phyloP scores from a whole-genome alignment of 2,113 vertebrate genomes.

The Accipiter virgatus region DNA sequence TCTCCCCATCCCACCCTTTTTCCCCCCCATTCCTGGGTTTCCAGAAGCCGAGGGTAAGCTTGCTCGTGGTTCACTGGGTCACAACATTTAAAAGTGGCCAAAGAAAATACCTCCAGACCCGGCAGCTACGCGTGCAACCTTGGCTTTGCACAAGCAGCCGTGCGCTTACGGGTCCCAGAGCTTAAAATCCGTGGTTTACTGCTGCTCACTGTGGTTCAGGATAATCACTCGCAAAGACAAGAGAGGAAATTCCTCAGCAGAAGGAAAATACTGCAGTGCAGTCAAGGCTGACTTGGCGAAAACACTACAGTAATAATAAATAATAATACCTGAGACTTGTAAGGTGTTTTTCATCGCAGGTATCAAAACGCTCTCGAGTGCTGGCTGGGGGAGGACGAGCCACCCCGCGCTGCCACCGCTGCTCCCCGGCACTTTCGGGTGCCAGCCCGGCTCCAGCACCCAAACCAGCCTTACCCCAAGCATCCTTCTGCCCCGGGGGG shows the following conservation, averaged over 20 bases:
- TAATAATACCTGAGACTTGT: neutral
- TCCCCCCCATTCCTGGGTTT: fast-evolving
- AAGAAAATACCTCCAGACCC: neutral
- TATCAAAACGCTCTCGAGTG: fast-evolving
- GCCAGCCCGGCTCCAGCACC: neutral
- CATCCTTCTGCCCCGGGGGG: neutral
- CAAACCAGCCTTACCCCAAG: fast-evolving
- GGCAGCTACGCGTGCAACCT: fast-evolving
- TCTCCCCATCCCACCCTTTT: neutral
- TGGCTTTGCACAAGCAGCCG: neutral
- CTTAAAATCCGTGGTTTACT: fast-evolving
- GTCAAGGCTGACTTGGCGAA: neutral
- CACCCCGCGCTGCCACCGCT: fast-evolving
- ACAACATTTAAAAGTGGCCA: fast-evolving
- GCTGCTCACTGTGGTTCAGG: fast-evolving
- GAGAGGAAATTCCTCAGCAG: neutral
- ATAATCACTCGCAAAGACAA: neutral
- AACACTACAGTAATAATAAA: neutral
- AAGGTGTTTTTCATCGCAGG: neutral
- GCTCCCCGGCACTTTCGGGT: neutral
- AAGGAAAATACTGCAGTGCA: slow-evolving; percentile 21
- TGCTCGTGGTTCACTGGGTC: neutral
- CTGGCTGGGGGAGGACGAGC: neutral
- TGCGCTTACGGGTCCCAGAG: fast-evolving
- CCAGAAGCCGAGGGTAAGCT: fast-evolving